phyloP scores from a whole-genome alignment of 2,113 vertebrate species.

The Etia nguti region DNA sequence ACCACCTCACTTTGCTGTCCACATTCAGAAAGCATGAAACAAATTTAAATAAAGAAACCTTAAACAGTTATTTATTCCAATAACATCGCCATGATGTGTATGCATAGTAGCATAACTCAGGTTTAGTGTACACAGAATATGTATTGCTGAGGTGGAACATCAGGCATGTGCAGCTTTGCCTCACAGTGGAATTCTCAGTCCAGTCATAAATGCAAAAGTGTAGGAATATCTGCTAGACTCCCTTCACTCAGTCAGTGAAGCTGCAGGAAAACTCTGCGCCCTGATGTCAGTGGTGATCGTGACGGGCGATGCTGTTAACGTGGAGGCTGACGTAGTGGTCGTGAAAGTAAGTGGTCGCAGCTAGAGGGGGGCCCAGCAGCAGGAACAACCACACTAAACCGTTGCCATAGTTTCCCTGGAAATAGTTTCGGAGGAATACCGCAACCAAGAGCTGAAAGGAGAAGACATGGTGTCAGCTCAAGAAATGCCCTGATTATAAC shows the following conservation, averaged over 20 bases:
- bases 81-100: neutral
- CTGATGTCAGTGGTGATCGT: neutral
- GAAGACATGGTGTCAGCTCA: neutral
- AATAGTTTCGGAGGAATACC: constrained; percentile 29
- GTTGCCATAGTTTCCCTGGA: constrained; percentile 44
- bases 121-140: neutral
- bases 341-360: constrained; percentile 40
- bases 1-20: neutral
- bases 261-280: neutral
- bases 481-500: neutral
- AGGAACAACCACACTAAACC: constrained; percentile 38
- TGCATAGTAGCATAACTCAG: neutral
- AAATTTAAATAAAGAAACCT: neutral
- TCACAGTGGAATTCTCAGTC: neutral
- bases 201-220: neutral
- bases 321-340: constrained; percentile 25
- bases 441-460: constrained; percentile 21
- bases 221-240: neutral
- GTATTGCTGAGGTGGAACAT: neutral
- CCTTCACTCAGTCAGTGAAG: neutral
- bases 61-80: neutral
- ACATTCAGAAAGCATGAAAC: neutral
- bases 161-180: neutral
- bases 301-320: neutral
- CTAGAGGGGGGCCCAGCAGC: constrained; percentile 32